Evolutionary conservation across 2,113 vertebrate genomes (phyloP), one percentile per base, ranked within the genome.

Genomic region (Todiramphus chloris): DNA sequence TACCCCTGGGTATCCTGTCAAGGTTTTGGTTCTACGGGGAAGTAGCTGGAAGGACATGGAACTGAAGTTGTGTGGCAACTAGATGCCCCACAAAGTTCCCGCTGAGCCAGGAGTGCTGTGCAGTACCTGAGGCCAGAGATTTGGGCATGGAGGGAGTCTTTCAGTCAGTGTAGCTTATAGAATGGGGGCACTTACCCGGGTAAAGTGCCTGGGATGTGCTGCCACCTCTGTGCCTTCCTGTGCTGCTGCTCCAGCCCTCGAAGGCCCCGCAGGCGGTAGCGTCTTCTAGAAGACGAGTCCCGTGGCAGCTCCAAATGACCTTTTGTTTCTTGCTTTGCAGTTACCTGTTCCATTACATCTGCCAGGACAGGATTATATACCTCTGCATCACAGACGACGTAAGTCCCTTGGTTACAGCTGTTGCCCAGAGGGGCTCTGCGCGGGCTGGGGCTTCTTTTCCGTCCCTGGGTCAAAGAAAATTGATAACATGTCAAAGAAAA

Each of bases 281-380:
- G 10, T 30, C 18, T 90, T 33, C 24, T 43, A 13, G 63, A 58
- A 30, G 18, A 18, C 3, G 1, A 28, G 30, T 83, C n/a, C 44
- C 39, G n/a, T 46, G 69, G 23, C 53, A 82, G 58, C 39, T 83
- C 25, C 44, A 41, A 90, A 1, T 77, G 58, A 94, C 7, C 2
- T 72, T 25, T 19, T 3, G 58, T 60, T 41, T 94, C 59, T 96
- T 85, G 80, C 83, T 97, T 96, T 91, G 62, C 97, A 99, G 99
- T 98, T 99, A 99, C 77, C 98, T 99, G 67, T 99, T 99, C 96
- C 99, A 99, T 97, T 99, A 99, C 97, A 99, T 99, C 98, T 99
- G 99, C 95, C 99, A 99, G 94, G 99, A 99, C 98, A 98, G 99
- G 97, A 99, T 99, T 89, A 98, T 99, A 72, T 99, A 99, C 98